phyloP scores from a whole-genome alignment of 2,888 invertebrate species.

The Scotopteryx bipunctaria region DNA sequence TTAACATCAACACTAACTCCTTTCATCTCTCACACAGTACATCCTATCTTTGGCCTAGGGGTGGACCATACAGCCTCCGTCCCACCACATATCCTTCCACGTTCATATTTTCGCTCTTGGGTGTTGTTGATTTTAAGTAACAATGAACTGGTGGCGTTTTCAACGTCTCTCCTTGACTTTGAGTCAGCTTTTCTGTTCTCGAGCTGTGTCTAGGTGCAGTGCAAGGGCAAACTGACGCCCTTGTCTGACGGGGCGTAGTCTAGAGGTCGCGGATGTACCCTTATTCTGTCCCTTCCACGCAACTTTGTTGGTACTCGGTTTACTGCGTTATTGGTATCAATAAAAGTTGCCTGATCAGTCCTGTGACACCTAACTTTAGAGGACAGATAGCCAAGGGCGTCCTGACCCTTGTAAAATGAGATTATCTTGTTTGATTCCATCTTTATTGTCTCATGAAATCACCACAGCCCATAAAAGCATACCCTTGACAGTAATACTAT shows the following conservation, averaged over 20 bases:
- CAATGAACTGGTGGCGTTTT: no score
- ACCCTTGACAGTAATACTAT: no score
- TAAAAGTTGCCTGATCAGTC: conserved; percentile 31
- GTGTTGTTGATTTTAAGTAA: no score
- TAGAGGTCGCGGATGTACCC: conserved; percentile 78
- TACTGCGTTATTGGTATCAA: conserved; percentile 29
- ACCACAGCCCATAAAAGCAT: not conserved
- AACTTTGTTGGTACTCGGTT: conserved; percentile 39
- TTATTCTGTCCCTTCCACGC: conserved; percentile 55
- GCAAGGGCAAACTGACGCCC: conserved; percentile 73
- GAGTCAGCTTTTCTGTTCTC: conserved; percentile 1
- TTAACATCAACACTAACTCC: no score
- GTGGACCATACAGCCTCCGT: no score
- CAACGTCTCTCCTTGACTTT: no score
- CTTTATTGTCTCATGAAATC: not conserved
- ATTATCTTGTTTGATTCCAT: conserved; percentile 10
- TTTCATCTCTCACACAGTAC: no score
- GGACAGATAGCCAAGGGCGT: conserved; percentile 19
- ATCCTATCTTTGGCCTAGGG: no score
- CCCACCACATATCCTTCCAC: no score
- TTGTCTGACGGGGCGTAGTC: conserved; percentile 72
- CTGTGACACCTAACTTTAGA: conserved; percentile 29
- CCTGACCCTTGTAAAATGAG: conserved; percentile 2
- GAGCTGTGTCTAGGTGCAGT: conserved; percentile 49
- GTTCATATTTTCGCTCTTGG: no score